phyloP scores from a whole-genome alignment of 2,113 vertebrate species.

The Vicugna pacos region DNA sequence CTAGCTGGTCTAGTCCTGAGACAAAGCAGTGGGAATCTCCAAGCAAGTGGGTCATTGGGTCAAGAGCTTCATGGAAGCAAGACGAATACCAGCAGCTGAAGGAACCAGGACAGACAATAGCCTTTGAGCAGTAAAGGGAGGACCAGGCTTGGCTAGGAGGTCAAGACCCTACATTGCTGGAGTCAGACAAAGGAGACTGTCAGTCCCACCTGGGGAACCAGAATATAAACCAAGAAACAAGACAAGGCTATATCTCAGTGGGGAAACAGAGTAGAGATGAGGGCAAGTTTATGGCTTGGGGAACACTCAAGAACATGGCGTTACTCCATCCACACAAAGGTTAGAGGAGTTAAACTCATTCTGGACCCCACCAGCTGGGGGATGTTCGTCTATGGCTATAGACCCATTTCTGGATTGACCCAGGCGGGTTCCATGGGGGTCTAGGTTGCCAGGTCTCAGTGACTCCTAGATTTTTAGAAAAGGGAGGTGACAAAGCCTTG shows the following conservation, averaged over 20 bases:
- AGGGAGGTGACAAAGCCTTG: background rate
- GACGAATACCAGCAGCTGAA: background rate
- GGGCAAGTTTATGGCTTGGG: background rate
- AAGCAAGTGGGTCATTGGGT: background rate
- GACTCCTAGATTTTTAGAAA: background rate
- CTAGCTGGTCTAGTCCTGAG: background rate
- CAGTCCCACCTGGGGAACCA: background rate
- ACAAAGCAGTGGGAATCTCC: background rate
- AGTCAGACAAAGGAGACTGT: background rate
- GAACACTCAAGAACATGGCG: background rate
- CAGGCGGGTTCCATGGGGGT: background rate
- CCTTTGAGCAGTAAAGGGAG: background rate
- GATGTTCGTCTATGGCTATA: background rate
- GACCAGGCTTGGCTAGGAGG: background rate
- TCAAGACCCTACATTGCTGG: background rate
- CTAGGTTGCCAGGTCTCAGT: background rate
- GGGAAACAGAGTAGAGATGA: background rate
- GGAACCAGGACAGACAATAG: background rate
- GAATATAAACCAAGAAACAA: background rate
- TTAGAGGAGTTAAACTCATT: background rate
- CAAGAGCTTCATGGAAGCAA: background rate
- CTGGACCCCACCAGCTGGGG: too few species aligned
- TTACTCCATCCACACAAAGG: background rate
- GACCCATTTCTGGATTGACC: background rate
- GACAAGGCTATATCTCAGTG: background rate